Evolutionary conservation across 2,113 vertebrate genomes (phyloP).

Genomic region (Brachyhypopomus gauderio): DNA sequence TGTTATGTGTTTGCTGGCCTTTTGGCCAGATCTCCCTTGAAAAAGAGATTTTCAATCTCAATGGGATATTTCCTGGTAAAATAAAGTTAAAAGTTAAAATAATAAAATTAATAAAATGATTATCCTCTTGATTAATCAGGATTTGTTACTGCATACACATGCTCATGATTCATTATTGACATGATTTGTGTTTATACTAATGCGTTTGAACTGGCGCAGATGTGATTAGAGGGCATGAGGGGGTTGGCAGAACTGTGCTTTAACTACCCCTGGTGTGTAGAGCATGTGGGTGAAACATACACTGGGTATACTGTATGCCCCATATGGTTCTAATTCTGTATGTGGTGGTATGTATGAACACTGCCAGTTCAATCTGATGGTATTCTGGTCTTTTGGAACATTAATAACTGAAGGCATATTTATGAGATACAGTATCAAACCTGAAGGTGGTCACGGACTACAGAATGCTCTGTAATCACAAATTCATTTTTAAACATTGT

Average conservation of each 20-base stretch:
- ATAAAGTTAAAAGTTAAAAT: no score
- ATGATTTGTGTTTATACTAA: neutral
- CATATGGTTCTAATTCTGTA: conserved; percentile 21
- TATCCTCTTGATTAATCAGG: conserved; percentile 6
- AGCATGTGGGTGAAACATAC: neutral
- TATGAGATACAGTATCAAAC: neutral
- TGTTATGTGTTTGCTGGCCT: no score
- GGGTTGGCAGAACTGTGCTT: neutral
- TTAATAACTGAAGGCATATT: no score
- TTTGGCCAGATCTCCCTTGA: no score
- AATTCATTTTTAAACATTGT: neutral
- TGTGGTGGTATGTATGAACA: conserved; percentile 20
- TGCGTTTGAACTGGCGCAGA: conserved; percentile 1
- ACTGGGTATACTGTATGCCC: neutral
- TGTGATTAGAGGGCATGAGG: neutral
- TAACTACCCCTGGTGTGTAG: neutral
- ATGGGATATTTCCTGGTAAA: no score
- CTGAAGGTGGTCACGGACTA: neutral
- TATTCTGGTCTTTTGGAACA: no score
- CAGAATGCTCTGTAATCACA: conserved; percentile 23
- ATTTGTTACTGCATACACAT: neutral
- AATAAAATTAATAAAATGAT: no score
- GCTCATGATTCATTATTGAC: neutral
- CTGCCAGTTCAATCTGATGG: no score
- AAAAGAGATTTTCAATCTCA: no score